Evolutionary conservation across 2,113 vertebrate species (phyloP).

Genomic region (Aix galericulata): DNA sequence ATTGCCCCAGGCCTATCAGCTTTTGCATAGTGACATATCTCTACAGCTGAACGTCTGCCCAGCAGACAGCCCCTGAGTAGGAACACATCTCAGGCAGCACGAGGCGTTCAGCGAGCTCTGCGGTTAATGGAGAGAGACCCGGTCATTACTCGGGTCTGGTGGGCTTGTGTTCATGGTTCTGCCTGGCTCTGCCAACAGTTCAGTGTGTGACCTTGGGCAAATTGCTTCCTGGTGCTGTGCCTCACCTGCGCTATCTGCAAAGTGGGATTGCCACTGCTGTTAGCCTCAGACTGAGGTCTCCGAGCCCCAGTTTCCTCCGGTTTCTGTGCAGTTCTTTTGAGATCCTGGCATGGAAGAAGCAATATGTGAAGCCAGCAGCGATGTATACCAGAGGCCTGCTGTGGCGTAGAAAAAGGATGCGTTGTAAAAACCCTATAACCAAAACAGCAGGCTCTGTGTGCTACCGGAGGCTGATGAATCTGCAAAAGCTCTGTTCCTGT

Average conservation of each 20-base stretch:
- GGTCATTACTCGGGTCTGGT: not conserved
- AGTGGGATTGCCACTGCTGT: not conserved
- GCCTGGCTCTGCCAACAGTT: slow-evolving; percentile 6
- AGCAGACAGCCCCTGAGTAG: not conserved
- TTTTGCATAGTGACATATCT: not conserved
- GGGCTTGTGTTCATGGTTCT: not conserved
- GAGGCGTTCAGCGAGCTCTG: not conserved
- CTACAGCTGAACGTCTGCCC: not conserved
- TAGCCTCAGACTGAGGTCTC: not conserved
- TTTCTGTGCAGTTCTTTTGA: slow-evolving; percentile 29
- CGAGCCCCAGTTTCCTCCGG: not conserved
- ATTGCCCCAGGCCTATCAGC: not conserved
- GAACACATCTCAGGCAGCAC: not conserved
- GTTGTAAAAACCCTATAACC: not conserved
- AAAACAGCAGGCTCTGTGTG: not conserved
- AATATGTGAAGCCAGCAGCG: not conserved
- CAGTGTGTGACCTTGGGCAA: slow-evolving; percentile 27
- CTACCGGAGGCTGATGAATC: not conserved
- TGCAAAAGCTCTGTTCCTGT: not conserved
- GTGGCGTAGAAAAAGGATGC: fast-evolving
- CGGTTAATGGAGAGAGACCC: not conserved
- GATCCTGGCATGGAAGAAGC: slow-evolving; percentile 56
- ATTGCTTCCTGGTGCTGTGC: not conserved
- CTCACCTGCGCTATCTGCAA: not conserved
- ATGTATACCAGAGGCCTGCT: not conserved